Evolutionary conservation across 2,113 vertebrate genomes (phyloP).

Genomic region (Oxyruncus cristatus): DNA sequence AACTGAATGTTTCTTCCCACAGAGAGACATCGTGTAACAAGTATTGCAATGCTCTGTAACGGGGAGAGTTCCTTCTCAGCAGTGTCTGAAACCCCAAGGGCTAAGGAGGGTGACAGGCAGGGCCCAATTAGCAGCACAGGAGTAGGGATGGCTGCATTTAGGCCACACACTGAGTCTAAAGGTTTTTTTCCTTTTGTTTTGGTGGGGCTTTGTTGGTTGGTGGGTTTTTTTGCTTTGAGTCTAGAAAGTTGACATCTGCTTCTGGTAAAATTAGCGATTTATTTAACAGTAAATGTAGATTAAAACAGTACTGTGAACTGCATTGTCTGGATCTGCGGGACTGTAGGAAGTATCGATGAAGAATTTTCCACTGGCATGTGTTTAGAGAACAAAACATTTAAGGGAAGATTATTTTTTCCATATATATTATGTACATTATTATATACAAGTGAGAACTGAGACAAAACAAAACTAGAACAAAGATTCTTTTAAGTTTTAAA

Average conservation of each 20-base stretch:
- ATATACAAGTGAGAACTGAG: conserved; percentile 1
- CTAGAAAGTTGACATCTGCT: conserved; percentile 24
- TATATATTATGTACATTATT: background rate
- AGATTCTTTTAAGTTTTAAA: conserved; percentile 39
- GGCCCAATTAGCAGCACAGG: background rate
- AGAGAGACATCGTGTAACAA: background rate
- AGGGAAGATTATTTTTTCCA: conserved; percentile 24
- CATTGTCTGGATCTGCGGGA: background rate
- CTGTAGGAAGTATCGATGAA: background rate
- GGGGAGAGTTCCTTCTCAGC: background rate
- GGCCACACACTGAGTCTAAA: conserved; percentile 3
- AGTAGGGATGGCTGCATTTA: fast-evolving
- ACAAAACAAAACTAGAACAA: conserved; percentile 50
- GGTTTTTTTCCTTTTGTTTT: background rate
- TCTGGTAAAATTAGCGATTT: conserved; percentile 14
- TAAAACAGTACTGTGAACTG: background rate
- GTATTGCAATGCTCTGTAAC: background rate
- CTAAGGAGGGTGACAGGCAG: background rate
- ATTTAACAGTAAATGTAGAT: background rate
- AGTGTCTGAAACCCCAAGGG: background rate
- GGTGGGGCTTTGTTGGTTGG: background rate
- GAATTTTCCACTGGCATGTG: background rate
- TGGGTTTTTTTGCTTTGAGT: background rate
- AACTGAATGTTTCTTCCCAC: conserved; percentile 2
- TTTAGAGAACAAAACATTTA: background rate